A percentile compares a stretch with the other conserved stretches of the same genome.
Evolutionary conservation across 2,113 vertebrate genomes (phyloP).

Genomic region (Craseonycteris thonglongyai): DNA sequence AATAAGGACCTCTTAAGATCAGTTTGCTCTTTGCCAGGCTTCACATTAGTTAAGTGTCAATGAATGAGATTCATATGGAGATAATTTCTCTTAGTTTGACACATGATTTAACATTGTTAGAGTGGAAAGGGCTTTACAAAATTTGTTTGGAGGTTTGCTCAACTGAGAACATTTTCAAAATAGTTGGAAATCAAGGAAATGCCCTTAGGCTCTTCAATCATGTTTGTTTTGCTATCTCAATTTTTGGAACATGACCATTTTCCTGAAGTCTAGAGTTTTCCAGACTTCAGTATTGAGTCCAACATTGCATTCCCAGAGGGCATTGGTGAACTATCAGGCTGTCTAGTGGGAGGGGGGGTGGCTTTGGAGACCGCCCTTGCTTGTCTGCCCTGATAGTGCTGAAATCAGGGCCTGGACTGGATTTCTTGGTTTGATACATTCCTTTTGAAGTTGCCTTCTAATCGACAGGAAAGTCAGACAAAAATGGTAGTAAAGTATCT

Average conservation of each 20-base stretch:
- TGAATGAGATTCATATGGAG: background rate
- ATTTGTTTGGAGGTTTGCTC: background rate
- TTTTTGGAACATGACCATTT: background rate
- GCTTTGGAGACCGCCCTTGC: background rate
- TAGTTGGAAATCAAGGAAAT: background rate
- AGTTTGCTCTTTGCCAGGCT: background rate
- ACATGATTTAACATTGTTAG: background rate
- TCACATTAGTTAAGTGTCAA: background rate
- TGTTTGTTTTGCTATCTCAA: background rate
- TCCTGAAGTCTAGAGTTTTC: background rate
- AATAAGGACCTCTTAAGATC: background rate
- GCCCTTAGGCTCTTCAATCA: background rate
- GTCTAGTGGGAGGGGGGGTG: background rate
- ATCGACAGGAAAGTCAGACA: background rate
- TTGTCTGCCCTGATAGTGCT: background rate
- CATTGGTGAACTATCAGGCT: background rate
- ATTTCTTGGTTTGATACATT: background rate
- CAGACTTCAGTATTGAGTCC: background rate
- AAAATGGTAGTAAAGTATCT: background rate
- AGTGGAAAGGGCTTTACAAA: background rate
- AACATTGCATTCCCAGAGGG: background rate
- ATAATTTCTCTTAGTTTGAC: background rate
- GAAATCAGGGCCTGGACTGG: background rate
- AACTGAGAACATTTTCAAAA: background rate
- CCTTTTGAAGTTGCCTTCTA: background rate